Evolutionary conservation across 92 coral and sea anemone species (phyloP).

Genomic region (Meandrina meandrites): DNA sequence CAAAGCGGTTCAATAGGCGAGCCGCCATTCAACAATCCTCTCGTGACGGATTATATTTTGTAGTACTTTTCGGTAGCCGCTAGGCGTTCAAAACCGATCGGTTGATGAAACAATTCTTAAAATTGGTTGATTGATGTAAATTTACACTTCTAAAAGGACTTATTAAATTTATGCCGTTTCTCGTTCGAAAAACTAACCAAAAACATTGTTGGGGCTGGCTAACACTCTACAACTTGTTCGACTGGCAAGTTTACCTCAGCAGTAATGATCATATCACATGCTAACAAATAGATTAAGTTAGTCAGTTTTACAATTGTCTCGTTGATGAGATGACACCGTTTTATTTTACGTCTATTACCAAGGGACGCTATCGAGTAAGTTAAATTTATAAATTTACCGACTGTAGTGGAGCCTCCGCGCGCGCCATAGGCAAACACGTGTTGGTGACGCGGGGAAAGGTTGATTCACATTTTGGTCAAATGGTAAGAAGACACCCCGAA

Average conservation of each 20-base stretch:
- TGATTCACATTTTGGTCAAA: too few species aligned
- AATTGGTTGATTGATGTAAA: neutral
- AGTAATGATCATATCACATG: neutral
- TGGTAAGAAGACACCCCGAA: too few species aligned
- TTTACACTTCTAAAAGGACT: conserved; percentile 2
- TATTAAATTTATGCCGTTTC: conserved; percentile 4
- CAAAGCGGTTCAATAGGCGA: conserved; percentile 21
- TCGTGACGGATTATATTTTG: neutral
- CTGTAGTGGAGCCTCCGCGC: too few species aligned
- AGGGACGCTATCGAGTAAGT: too few species aligned
- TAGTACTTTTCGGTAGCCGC: neutral
- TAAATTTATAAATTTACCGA: too few species aligned
- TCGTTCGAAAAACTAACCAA: neutral
- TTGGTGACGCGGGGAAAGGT: too few species aligned
- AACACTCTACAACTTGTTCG: neutral
- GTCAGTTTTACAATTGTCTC: too few species aligned
- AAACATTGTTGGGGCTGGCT: neutral
- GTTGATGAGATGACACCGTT: too few species aligned
- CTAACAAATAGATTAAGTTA: neutral
- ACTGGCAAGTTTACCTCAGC: neutral
- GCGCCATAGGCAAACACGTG: too few species aligned
- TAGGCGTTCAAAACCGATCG: neutral
- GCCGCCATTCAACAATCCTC: conserved; percentile 28
- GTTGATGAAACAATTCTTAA: neutral
- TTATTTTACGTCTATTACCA: too few species aligned